Percentiles rank a stretch among this genome's conserved stretches.
Evolutionary conservation across 2,797 vertebrate genomes (phyloP).

Genomic region (Pyrocephalus nanus): DNA sequence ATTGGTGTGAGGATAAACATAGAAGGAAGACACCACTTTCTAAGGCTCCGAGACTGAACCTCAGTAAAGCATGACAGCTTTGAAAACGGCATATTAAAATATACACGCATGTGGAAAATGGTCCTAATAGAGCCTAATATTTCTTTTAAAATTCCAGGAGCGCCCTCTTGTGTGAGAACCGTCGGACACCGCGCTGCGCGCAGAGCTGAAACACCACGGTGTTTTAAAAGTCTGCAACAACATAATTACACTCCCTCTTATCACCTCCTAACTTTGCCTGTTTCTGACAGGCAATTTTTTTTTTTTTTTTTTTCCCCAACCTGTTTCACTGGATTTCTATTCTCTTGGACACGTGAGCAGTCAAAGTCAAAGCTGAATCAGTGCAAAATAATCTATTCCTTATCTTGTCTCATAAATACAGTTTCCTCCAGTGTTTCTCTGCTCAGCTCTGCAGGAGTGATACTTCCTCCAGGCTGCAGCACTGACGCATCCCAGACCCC

Average conservation of each 20-base stretch:
- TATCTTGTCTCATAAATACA: neutral
- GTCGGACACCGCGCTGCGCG: accelerated
- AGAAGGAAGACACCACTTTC: neutral
- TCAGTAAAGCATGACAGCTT: neutral
- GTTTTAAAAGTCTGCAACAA: neutral
- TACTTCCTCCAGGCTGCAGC: neutral
- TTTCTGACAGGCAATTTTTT: neutral
- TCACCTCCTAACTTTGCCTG: neutral
- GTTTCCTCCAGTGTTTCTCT: neutral
- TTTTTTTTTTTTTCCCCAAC: neutral
- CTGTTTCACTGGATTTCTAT: neutral
- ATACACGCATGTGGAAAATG: neutral
- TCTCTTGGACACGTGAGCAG: neutral
- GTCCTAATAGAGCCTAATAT: neutral
- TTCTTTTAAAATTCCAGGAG: conserved; percentile 65
- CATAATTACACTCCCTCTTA: neutral
- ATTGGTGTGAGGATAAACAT: neutral
- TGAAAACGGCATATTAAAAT: neutral
- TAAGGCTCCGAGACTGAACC: neutral
- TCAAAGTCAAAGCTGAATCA: conserved; percentile 10
- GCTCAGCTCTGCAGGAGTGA: neutral
- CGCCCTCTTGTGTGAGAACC: conserved; percentile 71
- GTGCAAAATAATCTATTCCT: neutral
- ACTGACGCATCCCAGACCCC: neutral
- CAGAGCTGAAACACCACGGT: neutral